phyloP scores from a whole-genome alignment of 1,140 invertebrate species.

The Hycleus cichorii region DNA sequence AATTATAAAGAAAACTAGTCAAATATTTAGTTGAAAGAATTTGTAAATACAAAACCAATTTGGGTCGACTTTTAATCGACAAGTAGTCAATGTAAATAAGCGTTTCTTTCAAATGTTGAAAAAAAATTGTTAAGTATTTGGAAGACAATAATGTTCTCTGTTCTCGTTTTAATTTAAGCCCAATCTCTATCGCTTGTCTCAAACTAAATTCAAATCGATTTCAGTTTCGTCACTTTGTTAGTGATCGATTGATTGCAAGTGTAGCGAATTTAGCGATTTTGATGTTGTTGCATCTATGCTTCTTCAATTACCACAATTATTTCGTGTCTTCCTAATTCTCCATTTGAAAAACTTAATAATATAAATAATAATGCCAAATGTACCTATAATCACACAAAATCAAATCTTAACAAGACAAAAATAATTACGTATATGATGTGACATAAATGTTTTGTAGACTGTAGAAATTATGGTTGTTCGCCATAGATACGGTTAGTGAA shows the following conservation, averaged over 20 bases:
- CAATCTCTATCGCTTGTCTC: no score
- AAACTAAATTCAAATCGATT: no score
- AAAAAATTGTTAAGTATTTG: slow-evolving; percentile 23
- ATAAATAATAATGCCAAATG: slow-evolving; percentile 17
- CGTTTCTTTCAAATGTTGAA: slow-evolving; percentile 12
- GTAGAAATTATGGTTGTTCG: slow-evolving; percentile 14
- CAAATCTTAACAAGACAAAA: slow-evolving; percentile 2
- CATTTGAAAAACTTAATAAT: slow-evolving; percentile 7
- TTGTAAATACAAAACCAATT: slow-evolving; percentile 10
- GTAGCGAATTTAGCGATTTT: no score
- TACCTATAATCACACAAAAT: slow-evolving; percentile 22
- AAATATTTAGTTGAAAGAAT: slow-evolving; percentile 9
- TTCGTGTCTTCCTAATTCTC: slow-evolving; percentile 22
- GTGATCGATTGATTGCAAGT: no score
- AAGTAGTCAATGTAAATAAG: slow-evolving; percentile 20
- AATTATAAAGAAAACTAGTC: not conserved
- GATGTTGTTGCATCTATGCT: no score
- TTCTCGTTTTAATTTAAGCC: slow-evolving; percentile 1
- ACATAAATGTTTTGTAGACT: slow-evolving; percentile 20
- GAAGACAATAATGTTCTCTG: slow-evolving; percentile 23
- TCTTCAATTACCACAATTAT: slow-evolving; percentile 2
- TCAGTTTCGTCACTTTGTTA: no score
- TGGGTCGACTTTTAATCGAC: not conserved
- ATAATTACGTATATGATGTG: slow-evolving; percentile 9
- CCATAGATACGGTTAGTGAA: slow-evolving; percentile 15